Evolutionary conservation across 92 coral and sea anemone genomes (phyloP), one percentile per base, ranked within the genome.

Genomic region (Epizoanthus illoricatus): DNA sequence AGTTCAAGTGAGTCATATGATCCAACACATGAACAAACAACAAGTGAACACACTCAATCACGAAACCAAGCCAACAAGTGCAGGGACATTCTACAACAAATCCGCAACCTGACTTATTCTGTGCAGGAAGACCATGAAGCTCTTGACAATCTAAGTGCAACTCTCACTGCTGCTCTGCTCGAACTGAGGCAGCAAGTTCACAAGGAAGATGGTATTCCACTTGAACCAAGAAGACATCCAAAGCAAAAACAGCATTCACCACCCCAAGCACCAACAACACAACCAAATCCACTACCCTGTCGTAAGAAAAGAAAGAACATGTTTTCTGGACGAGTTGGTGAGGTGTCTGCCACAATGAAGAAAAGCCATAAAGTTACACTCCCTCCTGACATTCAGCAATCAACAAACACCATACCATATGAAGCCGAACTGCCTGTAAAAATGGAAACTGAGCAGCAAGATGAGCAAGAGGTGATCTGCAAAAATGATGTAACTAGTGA

Each of bases 281-380:
- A 5, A 74, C 41, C 64, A 74, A 56, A 19, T 49, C 59, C 80
- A 17, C 80, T 74, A 4, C 80, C 80, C 33, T 21, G 13, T 60
- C 18, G 4, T 3, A 74, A 74, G 15, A 17, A 9, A 28, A 87
- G 47, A 49, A 87, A 69, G 33, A 23, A 58, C 54, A 87, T 47
- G 55, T 87, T 42, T 49, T 55, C 86, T 54, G 84, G 87, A 2
- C 54, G 90, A 66, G 87, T 71, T 87, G 90, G 90, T 20, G 63
- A 87, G 61, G 75, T 33, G 21, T 83, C 90, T 2, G 57, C 60
- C 24, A 74, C n/a, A 13, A 86, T 71, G 86, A 86, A 71, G 86
- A 80, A 71, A 47, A 71, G 47, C 56, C 19, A 20, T 18, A 49
- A 73, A 39, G 63, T 20, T 23, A 13, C 62, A 8, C 16, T 12